phyloP scores from a whole-genome alignment of 2,888 invertebrate genomes.

The Rhabditophanes sp. region DNA sequence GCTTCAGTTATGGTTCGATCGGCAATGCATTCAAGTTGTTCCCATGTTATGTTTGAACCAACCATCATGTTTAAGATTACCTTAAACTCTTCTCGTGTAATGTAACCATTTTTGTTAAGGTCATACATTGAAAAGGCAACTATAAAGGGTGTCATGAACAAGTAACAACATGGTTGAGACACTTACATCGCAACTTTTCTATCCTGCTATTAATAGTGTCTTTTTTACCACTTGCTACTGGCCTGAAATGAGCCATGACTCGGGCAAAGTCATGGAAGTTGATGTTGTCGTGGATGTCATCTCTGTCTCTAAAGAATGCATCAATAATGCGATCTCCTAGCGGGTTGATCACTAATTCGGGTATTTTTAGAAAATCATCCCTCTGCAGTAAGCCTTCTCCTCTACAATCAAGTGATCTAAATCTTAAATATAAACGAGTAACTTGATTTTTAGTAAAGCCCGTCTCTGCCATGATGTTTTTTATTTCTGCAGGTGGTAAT shows the following conservation, averaged over 20 bases:
- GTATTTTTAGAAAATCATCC: conserved; percentile 87
- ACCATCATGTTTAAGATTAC: conserved; percentile 99
- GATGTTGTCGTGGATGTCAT: conserved; percentile 59
- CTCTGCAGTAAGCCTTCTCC: conserved; percentile 67
- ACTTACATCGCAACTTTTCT: conserved; percentile 77
- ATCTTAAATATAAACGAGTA: conserved; percentile 1
- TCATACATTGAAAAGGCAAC: conserved; percentile 99
- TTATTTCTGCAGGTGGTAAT: no score
- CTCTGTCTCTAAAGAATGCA: conserved; percentile 64
- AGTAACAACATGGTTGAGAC: background rate
- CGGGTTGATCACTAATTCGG: conserved; percentile 93
- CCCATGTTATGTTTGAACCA: conserved; percentile 68
- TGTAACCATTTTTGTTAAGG: conserved; percentile 74
- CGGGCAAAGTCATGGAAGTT: conserved; percentile 94
- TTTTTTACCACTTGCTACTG: conserved; percentile 71
- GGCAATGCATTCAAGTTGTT: conserved; percentile 72
- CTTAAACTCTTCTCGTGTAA: conserved; percentile 66
- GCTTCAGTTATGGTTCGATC: conserved; percentile 92
- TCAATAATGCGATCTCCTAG: conserved; percentile 90
- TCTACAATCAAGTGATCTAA: conserved; percentile 2
- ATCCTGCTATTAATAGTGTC: conserved; percentile 78
- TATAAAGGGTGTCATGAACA: conserved; percentile 45
- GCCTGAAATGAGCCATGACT: conserved; percentile 81
- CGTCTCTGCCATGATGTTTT: no score
- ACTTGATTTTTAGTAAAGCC: conserved; percentile 60